Conservation (phyloP, 2,888 invertebrate species). For the Clitarchus hookeri region DNA sequence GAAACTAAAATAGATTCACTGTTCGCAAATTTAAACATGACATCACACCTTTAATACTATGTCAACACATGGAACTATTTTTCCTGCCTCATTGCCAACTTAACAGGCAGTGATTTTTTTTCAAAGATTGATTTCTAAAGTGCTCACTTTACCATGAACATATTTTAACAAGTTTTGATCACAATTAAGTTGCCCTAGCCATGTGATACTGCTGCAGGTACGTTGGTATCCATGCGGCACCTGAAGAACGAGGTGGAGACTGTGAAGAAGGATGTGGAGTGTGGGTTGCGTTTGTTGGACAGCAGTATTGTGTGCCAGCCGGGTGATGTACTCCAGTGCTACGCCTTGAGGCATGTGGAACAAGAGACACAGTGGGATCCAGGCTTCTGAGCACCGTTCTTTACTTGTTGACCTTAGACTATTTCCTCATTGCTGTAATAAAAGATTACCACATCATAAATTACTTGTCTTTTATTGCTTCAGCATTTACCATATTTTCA, state of each 20-base stretch:
- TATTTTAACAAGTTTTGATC: too few species aligned
- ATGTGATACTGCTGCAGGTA: constrained; percentile 58
- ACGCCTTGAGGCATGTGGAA: constrained; percentile 64
- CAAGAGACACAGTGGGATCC: constrained; percentile 84
- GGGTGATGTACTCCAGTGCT: constrained; percentile 82
- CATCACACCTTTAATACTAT: too few species aligned
- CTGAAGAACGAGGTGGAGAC: constrained; percentile 84
- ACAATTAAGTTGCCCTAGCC: background rate
- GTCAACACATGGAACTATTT: too few species aligned
- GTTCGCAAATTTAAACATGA: too few species aligned
- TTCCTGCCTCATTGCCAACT: too few species aligned
- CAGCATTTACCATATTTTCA: too few species aligned
- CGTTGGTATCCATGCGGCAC: constrained; percentile 81
- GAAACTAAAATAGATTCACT: too few species aligned
- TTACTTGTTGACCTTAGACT: background rate
- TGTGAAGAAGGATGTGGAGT: constrained; percentile 84
- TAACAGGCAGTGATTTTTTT: too few species aligned
- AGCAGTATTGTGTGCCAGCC: constrained; percentile 64
- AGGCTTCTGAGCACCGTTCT: constrained; percentile 66
- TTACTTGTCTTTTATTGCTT: too few species aligned
- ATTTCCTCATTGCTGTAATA: background rate
- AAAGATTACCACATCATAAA: background rate
- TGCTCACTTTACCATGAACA: too few species aligned
- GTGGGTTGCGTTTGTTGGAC: constrained; percentile 81
- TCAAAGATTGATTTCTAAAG: too few species aligned